phyloP scores from a whole-genome alignment of 2,113 vertebrate genomes.

The Pogona vitticeps region DNA sequence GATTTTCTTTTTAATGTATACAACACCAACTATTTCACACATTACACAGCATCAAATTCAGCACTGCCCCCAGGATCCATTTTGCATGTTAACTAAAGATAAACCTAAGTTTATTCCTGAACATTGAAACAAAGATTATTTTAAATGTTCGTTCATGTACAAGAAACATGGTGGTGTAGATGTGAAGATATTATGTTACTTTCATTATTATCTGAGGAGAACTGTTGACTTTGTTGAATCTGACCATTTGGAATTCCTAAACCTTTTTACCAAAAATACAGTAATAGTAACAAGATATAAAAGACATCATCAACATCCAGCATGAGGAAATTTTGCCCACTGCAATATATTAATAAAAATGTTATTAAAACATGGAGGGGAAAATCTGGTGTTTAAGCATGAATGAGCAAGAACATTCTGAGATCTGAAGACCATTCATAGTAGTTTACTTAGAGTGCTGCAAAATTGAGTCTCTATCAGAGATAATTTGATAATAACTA shows the following conservation, averaged over 20 bases:
- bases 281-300: neutral
- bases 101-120: neutral
- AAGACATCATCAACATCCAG: neutral
- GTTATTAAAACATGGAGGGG: neutral
- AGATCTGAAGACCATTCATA: neutral
- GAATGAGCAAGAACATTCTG: neutral
- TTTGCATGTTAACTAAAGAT: neutral
- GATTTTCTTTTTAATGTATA: neutral
- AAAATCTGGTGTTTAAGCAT: neutral
- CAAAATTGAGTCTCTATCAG: neutral
- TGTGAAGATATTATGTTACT: too few species aligned
- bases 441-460: neutral
- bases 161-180: neutral
- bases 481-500: slow-evolving; percentile 14
- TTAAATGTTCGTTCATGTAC: neutral
- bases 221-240: too few species aligned
- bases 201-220: too few species aligned
- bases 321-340: neutral
- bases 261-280: neutral
- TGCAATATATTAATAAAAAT: neutral
- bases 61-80: neutral
- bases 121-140: neutral
- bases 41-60: neutral
- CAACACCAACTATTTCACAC: neutral
- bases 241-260: neutral